These are phyloP conservation scores for Phyllotreta cruciferae DNA, from an alignment of 2,888 invertebrate species.

Conservation along the genomic window DNA sequence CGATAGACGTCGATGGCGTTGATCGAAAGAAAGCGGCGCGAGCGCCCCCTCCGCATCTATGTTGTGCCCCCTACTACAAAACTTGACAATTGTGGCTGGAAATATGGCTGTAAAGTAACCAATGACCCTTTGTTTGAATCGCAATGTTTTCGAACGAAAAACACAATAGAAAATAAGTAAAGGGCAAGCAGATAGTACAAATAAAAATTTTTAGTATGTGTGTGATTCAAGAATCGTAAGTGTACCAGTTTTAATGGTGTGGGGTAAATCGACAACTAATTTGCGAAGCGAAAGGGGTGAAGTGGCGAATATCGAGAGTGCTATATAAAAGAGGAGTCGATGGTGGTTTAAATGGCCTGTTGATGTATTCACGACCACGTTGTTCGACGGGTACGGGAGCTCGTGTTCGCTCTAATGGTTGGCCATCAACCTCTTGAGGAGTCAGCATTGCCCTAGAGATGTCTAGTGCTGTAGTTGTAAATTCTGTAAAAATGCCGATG, in stretches of 20 bases:
- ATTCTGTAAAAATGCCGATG: conserved; percentile 55
- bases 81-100: conserved; percentile 48
- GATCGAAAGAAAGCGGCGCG: conserved; percentile 40
- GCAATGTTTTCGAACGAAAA: conserved; percentile 52
- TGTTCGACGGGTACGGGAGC: conserved; percentile 40
- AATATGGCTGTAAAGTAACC: conserved; percentile 61
- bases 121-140: conserved; percentile 60
- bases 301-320: conserved; percentile 34
- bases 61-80: conserved; percentile 38
- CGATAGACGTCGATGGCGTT: conserved; percentile 36
- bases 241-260: conserved; percentile 37
- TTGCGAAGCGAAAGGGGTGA: conserved; percentile 34
- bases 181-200: conserved; percentile 35
- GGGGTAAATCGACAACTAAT: conserved; percentile 31
- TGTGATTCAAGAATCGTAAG: conserved; percentile 35
- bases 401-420: conserved; percentile 55
- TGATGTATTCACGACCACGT: conserved; percentile 45
- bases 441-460: conserved; percentile 53
- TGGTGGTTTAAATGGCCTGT: conserved; percentile 48
- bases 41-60: conserved; percentile 38
- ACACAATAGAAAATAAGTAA: conserved; percentile 43
- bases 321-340: conserved; percentile 31
- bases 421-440: conserved; percentile 55
- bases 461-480: conserved; percentile 59
- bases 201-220: conserved; percentile 39